These are phyloP conservation scores for Saccostrea glomerata DNA, from an alignment of 1,140 invertebrate species.

Conservation along the genomic window DNA sequence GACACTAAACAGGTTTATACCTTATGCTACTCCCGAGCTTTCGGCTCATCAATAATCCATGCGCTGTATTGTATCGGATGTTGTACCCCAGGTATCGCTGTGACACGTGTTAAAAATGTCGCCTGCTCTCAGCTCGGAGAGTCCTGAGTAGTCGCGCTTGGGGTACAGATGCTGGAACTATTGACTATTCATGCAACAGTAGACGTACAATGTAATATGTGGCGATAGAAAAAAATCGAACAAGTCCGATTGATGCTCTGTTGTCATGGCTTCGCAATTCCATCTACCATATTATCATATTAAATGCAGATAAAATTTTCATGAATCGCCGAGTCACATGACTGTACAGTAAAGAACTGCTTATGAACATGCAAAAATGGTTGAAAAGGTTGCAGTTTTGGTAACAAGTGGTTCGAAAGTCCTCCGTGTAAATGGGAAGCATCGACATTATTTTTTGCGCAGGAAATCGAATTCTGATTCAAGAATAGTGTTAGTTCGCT, in stretches of 20 bases:
- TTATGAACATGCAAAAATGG: conserved; percentile 56
- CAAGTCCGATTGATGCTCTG: conserved; percentile 55
- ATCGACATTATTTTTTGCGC: conserved; percentile 11
- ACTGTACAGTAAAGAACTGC: conserved; percentile 43
- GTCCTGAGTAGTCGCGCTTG: conserved; percentile 24
- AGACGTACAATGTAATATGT: conserved; percentile 41
- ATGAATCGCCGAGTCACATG: conserved; percentile 59
- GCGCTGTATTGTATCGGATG: background rate
- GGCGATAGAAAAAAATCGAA: conserved; percentile 57
- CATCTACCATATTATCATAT: conserved; percentile 59
- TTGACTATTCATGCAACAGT: conserved; percentile 36
- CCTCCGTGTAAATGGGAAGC: background rate
- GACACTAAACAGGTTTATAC: conserved; percentile 1
- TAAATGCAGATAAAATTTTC: conserved; percentile 62
- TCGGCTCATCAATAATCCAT: conserved; percentile 30
- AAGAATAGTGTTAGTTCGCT: conserved; percentile 34
- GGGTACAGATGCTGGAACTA: conserved; percentile 33
- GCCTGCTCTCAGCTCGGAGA: background rate
- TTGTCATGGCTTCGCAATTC: conserved; percentile 59
- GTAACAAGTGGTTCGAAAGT: conserved; percentile 34
- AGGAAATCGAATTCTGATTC: conserved; percentile 40
- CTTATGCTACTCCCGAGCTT: conserved; percentile 17
- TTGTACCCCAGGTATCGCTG: conserved; percentile 9
- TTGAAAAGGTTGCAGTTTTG: conserved; percentile 28
- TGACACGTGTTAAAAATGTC: conserved; percentile 26